These are phyloP conservation scores for Scomber scombrus DNA, from an alignment of 2,113 vertebrate genomes.

Conservation along the genomic window DNA sequence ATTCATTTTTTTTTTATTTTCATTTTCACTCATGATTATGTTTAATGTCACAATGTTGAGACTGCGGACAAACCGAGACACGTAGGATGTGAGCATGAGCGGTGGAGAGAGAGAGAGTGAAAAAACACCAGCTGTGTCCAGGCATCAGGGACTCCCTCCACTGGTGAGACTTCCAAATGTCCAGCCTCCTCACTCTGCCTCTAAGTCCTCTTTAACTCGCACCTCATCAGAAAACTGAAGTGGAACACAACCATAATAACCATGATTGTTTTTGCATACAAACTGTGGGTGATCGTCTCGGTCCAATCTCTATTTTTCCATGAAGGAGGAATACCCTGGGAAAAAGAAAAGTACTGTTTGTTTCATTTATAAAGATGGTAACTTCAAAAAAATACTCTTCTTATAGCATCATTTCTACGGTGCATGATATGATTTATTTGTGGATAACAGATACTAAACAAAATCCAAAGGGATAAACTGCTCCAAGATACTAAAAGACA, in stretches of 20 bases:
- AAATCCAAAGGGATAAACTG: no score
- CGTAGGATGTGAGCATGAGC: background rate
- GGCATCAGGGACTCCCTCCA: constrained; percentile 75
- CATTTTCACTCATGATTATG: background rate
- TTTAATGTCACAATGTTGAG: background rate
- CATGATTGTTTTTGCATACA: constrained; percentile 42
- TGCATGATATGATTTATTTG: background rate
- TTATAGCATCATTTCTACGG: background rate
- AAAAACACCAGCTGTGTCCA: background rate
- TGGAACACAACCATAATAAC: background rate
- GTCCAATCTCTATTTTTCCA: background rate
- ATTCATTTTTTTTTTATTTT: background rate
- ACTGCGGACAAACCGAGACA: background rate
- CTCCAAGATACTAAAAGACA: no score
- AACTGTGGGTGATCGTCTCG: background rate
- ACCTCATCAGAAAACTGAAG: constrained; percentile 40
- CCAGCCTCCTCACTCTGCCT: background rate
- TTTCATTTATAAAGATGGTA: constrained; percentile 7
- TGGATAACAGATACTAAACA: no score
- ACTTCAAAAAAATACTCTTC: background rate
- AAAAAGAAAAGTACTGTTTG: background rate
- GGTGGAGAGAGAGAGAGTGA: background rate
- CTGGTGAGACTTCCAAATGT: constrained; percentile 64
- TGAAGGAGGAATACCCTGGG: background rate
- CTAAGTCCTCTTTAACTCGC: constrained; percentile 20